Evolutionary conservation across 2,797 vertebrate genomes (phyloP).

Genomic region (Alosa sapidissima): DNA sequence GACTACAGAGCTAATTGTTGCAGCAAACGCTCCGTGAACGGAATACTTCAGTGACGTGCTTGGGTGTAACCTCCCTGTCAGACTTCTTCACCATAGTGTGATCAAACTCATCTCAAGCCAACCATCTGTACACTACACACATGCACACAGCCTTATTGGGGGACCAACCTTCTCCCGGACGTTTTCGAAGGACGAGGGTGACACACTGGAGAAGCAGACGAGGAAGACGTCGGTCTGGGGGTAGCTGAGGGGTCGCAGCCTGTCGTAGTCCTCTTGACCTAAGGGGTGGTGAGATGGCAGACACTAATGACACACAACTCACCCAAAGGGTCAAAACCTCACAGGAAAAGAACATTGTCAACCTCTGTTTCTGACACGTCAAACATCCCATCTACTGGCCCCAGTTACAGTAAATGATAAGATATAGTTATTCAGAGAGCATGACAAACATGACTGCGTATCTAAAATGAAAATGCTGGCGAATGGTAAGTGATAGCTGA

Average conservation of each 20-base stretch:
- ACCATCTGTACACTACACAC: not conserved
- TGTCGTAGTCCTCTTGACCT: slow-evolving; percentile 98
- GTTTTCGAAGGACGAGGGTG: slow-evolving; percentile 95
- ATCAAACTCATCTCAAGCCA: too few species aligned
- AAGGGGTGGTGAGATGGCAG: slow-evolving; percentile 36
- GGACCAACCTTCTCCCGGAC: slow-evolving; percentile 89
- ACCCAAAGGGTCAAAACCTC: not conserved
- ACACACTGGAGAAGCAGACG: slow-evolving; percentile 94
- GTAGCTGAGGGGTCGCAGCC: slow-evolving; percentile 94
- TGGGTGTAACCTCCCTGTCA: too few species aligned
- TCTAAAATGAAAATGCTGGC: not conserved
- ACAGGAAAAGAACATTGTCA: not conserved
- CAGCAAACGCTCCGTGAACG: too few species aligned
- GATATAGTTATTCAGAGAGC: not conserved
- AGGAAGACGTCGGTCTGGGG: slow-evolving; percentile 96
- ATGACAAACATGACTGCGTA: not conserved
- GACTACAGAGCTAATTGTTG: too few species aligned
- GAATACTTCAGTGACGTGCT: too few species aligned
- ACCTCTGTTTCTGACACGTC: not conserved
- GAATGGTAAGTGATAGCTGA: not conserved
- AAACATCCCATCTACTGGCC: not conserved
- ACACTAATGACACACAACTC: not conserved
- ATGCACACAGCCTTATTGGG: not conserved
- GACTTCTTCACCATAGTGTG: too few species aligned
- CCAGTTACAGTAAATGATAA: not conserved